These are phyloP conservation scores for Scolanthus callimorphus DNA, from an alignment of 92 coral and sea anemone genomes.

Conservation along the genomic window DNA sequence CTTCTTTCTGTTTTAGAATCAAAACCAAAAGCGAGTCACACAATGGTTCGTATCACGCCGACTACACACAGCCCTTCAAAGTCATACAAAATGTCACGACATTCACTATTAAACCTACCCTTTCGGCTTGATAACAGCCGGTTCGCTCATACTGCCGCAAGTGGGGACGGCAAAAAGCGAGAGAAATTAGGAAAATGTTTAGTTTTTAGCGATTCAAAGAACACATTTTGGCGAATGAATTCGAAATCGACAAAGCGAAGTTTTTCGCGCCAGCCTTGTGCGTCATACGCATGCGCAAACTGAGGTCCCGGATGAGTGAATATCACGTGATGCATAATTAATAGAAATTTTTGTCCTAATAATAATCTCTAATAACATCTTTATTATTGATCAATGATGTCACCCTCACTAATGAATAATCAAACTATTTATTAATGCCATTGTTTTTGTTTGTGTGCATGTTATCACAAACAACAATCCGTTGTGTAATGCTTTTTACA, in stretches of 20 bases:
- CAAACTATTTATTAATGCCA: no score
- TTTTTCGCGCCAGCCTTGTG: slow-evolving; percentile 21
- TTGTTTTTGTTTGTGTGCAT: no score
- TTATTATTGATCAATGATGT: no score
- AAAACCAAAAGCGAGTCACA: neutral
- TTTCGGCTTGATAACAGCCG: slow-evolving; percentile 6
- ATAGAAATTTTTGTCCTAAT: slow-evolving; percentile 17
- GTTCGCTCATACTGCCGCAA: neutral
- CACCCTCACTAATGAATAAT: no score
- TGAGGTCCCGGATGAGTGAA: slow-evolving; percentile 44
- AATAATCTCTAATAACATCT: neutral
- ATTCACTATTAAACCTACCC: slow-evolving; percentile 30
- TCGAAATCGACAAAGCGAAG: neutral
- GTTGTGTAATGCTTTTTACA: no score
- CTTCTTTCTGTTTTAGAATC: slow-evolving; percentile 41
- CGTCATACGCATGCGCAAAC: slow-evolving; percentile 35
- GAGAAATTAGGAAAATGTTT: no score
- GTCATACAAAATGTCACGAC: neutral
- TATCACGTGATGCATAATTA: slow-evolving; percentile 8
- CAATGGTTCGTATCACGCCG: slow-evolving; percentile 8
- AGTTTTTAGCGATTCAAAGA: neutral
- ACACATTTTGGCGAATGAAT: neutral
- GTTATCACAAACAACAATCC: no score
- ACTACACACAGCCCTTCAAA: slow-evolving; percentile 14
- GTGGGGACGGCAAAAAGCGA: no score